Evolutionary conservation across 2,113 vertebrate genomes (phyloP).

Genomic region (Cyrtonyx montezumae): DNA sequence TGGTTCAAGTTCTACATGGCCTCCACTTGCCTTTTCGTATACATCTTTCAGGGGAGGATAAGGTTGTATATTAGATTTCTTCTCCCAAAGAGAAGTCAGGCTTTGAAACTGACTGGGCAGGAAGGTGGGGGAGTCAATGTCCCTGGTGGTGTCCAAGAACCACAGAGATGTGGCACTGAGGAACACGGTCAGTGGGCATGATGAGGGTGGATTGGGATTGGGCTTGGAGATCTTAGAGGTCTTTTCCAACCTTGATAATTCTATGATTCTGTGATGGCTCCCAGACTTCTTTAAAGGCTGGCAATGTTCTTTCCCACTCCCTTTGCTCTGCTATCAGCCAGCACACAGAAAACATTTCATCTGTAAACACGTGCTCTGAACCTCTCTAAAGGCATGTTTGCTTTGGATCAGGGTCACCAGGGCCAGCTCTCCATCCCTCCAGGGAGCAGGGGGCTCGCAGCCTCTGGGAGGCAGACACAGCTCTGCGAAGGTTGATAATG

Average conservation of each 20-base stretch:
- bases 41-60: fast-evolving
- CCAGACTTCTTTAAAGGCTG: neutral
- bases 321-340: neutral
- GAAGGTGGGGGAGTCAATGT: too few species aligned
- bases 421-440: neutral
- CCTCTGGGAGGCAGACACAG: neutral
- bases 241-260: neutral
- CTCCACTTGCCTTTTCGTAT: neutral
- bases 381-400: neutral
- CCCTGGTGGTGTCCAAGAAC: too few species aligned
- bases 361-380: neutral
- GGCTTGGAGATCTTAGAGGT: too few species aligned
- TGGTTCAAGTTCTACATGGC: neutral
- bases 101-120: too few species aligned
- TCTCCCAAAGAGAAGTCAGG: too few species aligned
- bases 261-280: neutral
- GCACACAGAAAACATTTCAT: neutral
- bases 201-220: too few species aligned
- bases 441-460: neutral
- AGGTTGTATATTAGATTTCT: too few species aligned
- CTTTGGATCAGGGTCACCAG: neutral
- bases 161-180: too few species aligned
- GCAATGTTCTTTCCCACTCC: neutral
- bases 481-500: neutral
- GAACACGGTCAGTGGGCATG: too few species aligned